Evolutionary conservation across 2,888 invertebrate genomes (phyloP), one percentile per base, ranked within the genome.

Genomic region (Muschampia plurimacula): DNA sequence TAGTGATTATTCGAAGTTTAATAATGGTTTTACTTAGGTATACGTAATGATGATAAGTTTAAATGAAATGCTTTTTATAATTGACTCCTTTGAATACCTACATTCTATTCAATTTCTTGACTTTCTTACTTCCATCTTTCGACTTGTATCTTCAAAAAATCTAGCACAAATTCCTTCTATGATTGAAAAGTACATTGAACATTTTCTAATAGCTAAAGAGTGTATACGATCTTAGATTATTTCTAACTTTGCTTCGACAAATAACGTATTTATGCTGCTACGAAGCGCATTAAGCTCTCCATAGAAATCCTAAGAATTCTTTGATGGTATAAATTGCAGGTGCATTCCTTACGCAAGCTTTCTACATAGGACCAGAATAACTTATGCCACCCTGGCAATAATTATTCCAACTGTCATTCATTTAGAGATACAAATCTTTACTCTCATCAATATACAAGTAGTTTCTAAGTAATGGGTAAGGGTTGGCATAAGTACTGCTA

Each of bases 361-460:
- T 63, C 62, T 41, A 63, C n/a, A 63, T 41, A 41, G 62, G 22
- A 63, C 62, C 41, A 63, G 62, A 63, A 63, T 63, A 41, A 63
- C 62, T 63, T 63, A 63, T 41, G 62, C 39, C 39, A 55, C 52
- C 15, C 66, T 55, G 55, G 62, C 41, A 63, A 41, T 63, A 63
- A 63, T 60, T 63, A 63, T 63, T 63, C 62, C 15, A 63, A 39
- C 62, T 41, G 62, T 63, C 62, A 15, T n/a, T 63, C 62, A 63
- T 63, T 39, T 41, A 63, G 15, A 63, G 62, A 63, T 63, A 63
- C 62, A 63, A 63, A 63, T 63, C 62, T 63, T 63, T 63, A n/a
- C 62, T 15, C 36, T 63, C 62, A 41, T 63, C 62, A 41, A 63
- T 63, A 63, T 10, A 41, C 41, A 10, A 63, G 41, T 41, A 63